Conservation (phyloP, 2,888 invertebrate genomes). For the Bruchidius siliquastri region DNA sequence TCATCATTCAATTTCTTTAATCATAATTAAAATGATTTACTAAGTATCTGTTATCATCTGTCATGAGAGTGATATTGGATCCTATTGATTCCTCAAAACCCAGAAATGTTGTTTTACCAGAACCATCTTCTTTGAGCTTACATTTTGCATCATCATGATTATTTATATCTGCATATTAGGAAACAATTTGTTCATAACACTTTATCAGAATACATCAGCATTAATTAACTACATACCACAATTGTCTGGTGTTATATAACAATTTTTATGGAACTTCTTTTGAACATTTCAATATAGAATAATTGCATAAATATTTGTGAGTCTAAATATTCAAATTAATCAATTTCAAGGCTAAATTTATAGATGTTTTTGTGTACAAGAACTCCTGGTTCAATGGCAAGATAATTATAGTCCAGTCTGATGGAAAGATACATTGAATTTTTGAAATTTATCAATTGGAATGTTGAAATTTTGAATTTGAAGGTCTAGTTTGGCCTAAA, state of each 20-base stretch:
- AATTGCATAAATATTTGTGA: neutral
- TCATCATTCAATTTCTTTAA: too few species aligned
- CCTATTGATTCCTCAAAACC: too few species aligned
- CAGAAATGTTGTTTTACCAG: too few species aligned
- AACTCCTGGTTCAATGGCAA: neutral
- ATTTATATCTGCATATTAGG: neutral
- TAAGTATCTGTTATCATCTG: too few species aligned
- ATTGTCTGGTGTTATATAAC: neutral
- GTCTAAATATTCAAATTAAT: neutral
- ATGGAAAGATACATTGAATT: neutral
- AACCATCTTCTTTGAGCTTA: too few species aligned
- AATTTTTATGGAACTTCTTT: neutral
- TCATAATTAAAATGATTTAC: too few species aligned
- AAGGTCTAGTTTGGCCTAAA: too few species aligned
- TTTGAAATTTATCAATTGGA: too few species aligned
- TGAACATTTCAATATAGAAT: neutral
- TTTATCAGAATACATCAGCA: neutral
- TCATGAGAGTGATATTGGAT: too few species aligned
- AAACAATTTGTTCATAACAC: neutral
- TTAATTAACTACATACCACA: neutral
- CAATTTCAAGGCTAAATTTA: neutral
- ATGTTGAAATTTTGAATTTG: too few species aligned
- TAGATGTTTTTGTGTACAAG: neutral
- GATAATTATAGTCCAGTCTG: neutral
- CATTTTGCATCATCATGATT: too few species aligned